phyloP scores from a whole-genome alignment of 2,888 invertebrate species.

The Gastrophysa polygoni region DNA sequence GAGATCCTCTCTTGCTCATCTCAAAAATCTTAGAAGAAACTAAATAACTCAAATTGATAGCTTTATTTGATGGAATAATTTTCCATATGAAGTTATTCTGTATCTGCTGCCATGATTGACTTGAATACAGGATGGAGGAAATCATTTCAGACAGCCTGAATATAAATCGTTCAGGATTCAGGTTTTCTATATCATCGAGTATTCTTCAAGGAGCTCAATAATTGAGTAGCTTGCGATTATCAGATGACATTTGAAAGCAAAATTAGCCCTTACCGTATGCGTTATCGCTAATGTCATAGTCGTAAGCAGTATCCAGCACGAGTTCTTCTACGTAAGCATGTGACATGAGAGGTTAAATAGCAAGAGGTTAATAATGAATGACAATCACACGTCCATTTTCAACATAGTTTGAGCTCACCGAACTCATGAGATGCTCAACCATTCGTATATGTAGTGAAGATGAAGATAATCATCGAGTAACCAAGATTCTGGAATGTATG shows the following conservation, averaged over 20 bases:
- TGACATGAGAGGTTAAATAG: constrained; percentile 35
- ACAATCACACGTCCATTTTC: neutral
- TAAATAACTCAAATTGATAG: too few relatives aligned
- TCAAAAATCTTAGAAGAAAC: too few relatives aligned
- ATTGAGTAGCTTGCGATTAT: too few relatives aligned
- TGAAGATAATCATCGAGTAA: neutral
- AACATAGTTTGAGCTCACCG: neutral
- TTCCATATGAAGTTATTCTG: too few relatives aligned
- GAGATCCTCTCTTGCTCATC: too few relatives aligned
- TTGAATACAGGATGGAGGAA: too few relatives aligned
- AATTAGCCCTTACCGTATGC: constrained; percentile 44
- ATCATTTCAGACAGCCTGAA: too few relatives aligned
- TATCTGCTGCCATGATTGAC: too few relatives aligned
- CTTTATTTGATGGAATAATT: too few relatives aligned
- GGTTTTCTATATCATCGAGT: neutral
- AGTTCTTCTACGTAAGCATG: constrained; percentile 57
- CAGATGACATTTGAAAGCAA: constrained; percentile 14
- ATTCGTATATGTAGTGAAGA: neutral
- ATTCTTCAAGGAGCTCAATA: too few relatives aligned
- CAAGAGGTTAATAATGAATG: constrained; percentile 8
- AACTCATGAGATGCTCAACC: neutral
- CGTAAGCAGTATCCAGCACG: constrained; percentile 58
- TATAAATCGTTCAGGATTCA: neutral
- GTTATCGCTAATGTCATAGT: constrained; percentile 52
- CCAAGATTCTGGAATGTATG: too few relatives aligned